Evolutionary conservation across 2,113 vertebrate species (phyloP).

Genomic region (Suncus etruscus): DNA sequence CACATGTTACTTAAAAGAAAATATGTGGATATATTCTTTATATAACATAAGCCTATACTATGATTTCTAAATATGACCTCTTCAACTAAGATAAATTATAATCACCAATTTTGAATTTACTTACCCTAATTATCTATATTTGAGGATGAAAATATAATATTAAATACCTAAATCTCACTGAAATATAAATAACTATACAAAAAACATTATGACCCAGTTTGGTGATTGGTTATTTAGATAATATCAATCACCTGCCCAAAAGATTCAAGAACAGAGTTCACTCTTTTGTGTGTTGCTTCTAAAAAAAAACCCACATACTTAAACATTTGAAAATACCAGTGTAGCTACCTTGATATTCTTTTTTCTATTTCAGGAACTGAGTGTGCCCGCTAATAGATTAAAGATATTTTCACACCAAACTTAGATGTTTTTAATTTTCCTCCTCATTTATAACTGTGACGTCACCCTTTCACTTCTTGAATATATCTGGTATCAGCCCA

Average conservation of each 20-base stretch:
- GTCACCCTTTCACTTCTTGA: conserved; percentile 73
- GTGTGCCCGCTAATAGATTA: neutral
- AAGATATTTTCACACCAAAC: conserved; percentile 54
- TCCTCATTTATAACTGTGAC: conserved; percentile 71
- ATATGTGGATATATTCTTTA: neutral
- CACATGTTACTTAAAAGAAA: conserved; percentile 1
- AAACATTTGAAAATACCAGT: conserved; percentile 22
- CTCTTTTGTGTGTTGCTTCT: conserved; percentile 31
- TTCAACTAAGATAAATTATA: conserved; percentile 31
- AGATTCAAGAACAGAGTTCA: conserved; percentile 40
- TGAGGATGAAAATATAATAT: neutral
- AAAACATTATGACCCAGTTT: neutral
- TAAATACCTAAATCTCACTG: neutral
- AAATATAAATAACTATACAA: conserved; percentile 17
- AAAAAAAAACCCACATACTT: conserved; percentile 65
- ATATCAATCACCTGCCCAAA: neutral
- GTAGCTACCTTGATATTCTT: neutral
- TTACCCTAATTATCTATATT: conserved; percentile 2
- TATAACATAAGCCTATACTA: neutral
- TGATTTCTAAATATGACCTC: conserved; percentile 52
- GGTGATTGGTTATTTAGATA: conserved; percentile 15
- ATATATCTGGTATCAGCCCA: conserved; percentile 74
- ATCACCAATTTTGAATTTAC: neutral
- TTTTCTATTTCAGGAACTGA: neutral
- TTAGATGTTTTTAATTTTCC: conserved; percentile 68